Percentiles rank a stretch among this genome's conserved stretches.
Conservation (phyloP, 2,797 vertebrate genomes). For the Fringilla coelebs region DNA sequence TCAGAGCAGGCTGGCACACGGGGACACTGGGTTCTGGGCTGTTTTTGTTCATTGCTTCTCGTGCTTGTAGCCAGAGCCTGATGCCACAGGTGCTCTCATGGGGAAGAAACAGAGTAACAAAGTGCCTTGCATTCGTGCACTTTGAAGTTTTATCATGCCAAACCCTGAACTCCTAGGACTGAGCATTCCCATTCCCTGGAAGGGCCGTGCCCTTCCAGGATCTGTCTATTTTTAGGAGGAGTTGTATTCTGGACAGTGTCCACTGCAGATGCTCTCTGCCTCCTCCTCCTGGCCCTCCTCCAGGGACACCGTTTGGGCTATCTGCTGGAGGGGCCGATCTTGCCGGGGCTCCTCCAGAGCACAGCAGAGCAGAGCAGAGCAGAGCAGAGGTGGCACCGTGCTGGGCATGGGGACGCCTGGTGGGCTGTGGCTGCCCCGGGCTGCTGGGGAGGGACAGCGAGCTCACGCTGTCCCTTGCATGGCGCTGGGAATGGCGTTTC, state of each 20-base stretch:
- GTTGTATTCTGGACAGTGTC: slow-evolving; percentile 52
- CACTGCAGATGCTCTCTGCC: slow-evolving; percentile 47
- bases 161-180: background rate
- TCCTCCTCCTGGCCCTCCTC: slow-evolving; percentile 32
- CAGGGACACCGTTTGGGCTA: background rate
- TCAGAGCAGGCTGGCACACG: background rate
- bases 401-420: accelerated
- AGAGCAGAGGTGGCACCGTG: accelerated
- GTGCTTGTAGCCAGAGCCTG: accelerated
- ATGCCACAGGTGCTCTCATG: background rate
- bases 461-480: background rate
- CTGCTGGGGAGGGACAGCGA: background rate
- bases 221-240: slow-evolving; percentile 59
- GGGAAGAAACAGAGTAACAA: background rate
- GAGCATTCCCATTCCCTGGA: background rate
- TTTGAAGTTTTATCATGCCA: background rate
- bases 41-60: background rate
- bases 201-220: background rate
- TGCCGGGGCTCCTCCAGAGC: background rate
- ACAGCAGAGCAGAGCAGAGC: accelerated
- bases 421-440: accelerated
- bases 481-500: background rate
- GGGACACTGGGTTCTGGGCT: background rate
- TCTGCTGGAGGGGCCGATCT: background rate
- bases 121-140: background rate